Evolutionary conservation across 2,797 vertebrate genomes (phyloP).

Genomic region (Pitangus sulphuratus): DNA sequence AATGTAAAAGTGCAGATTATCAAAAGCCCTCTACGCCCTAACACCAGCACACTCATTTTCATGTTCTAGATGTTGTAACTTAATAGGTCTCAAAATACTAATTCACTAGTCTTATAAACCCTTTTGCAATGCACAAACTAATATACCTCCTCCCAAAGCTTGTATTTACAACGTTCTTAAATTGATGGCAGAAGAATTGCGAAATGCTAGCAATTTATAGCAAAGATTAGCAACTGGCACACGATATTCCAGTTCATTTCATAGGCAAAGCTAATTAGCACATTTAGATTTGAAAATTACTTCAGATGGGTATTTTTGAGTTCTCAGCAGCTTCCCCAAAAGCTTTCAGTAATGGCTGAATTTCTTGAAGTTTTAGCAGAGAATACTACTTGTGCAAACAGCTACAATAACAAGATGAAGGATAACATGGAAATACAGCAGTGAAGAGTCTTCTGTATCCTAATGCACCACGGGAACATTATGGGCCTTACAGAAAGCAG

Average conservation of each 20-base stretch:
- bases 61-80: neutral
- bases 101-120: neutral
- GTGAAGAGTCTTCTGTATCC: neutral
- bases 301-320: neutral
- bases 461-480: neutral
- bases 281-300: neutral
- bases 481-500: neutral
- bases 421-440: neutral
- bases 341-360: neutral
- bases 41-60: neutral
- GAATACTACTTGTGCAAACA: neutral
- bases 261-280: neutral
- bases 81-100: neutral
- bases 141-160: neutral
- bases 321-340: neutral
- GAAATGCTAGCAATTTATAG: neutral
- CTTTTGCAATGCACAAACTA: neutral
- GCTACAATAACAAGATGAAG: neutral
- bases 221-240: neutral
- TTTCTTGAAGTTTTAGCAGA: neutral
- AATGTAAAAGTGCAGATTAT: neutral
- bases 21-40: conserved; percentile 1
- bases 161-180: conserved; percentile 31
- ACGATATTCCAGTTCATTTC: conserved; percentile 4
- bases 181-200: neutral